Base-by-base conservation (phyloP, 2,113 vertebrate genomes). In the Tyto alba region DNA sequence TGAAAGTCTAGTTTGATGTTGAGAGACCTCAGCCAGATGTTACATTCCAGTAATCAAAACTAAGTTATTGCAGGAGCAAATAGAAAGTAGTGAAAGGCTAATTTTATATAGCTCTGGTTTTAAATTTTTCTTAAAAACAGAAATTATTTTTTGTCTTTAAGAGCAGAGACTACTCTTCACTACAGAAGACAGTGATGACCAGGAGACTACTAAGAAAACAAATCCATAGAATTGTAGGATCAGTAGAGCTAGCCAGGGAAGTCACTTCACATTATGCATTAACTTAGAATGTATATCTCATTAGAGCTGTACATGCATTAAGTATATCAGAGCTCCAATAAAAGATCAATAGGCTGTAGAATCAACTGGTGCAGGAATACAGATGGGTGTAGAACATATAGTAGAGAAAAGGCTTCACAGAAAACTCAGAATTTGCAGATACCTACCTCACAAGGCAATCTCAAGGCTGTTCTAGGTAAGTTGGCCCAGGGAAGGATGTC, bases 11-110 rank as follows among this genome's bases (percentile, higher is more conserved):
- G 85, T 85, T 90, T 75, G 73, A 95, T 84, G 92, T 76, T 92
- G 85, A 78, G 73, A 95, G 64, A 90, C 77, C 90, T 95, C 92
- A 87, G 86, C 40, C 88, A 96, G 93, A 92, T 93, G 81, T 89
- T 89, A 56, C 73, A 90, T 94, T 92, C 83, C 79, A 90, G 82
- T 90, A 92, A 96, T 81, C 68, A 80, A 88, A 94, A 96, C 72
- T 63, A 72, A 90, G 45, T 86, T 92, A 86, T 72, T 93, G 79
- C 83, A 84, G 57, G n/a, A 96, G 53, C 12, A 67, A 92, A 95
- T 20, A 87, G 55, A 81, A 95, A 95, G 59, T 60, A 93, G 79
- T 75, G 60, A 93, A 94, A 96, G 22, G 19, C 26, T 93, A 67
- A 67, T 29, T 96, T 87, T 88, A 83, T 71, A 27, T 40, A 76